phyloP scores from a whole-genome alignment of 1,140 invertebrate genomes.

The Solenopsis fugax region DNA sequence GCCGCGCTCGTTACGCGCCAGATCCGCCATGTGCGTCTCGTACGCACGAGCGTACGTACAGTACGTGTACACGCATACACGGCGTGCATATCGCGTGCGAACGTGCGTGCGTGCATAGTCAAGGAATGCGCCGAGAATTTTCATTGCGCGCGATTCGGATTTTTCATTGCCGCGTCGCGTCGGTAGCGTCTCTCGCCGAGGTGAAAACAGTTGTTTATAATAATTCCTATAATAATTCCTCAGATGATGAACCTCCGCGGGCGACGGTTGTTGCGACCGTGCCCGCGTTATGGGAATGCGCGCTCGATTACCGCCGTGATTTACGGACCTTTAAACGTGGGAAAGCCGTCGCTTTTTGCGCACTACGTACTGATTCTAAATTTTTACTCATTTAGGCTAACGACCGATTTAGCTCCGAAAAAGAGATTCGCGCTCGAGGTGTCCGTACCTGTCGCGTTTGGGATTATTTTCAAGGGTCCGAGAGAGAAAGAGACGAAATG shows the following conservation, averaged over 20 bases:
- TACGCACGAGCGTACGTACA: neutral
- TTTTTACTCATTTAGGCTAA: conserved; percentile 50
- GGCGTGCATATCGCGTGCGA: neutral
- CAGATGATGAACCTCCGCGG: conserved; percentile 22
- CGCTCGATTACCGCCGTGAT: conserved; percentile 44
- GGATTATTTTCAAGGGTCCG: neutral
- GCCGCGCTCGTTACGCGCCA: conserved; percentile 38
- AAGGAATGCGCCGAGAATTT: conserved; percentile 40
- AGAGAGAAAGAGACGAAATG: neutral
- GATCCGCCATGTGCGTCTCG: neutral
- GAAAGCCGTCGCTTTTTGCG: conserved; percentile 37
- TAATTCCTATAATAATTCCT: conserved; percentile 16
- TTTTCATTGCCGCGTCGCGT: conserved; percentile 28
- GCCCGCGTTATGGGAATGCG: conserved; percentile 37
- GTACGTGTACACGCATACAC: neutral
- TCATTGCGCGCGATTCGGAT: conserved; percentile 27
- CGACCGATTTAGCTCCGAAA: conserved; percentile 21
- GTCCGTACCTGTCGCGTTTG: neutral
- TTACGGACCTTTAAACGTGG: conserved; percentile 53
- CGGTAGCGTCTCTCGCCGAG: conserved; percentile 30
- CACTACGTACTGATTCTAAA: conserved; percentile 30
- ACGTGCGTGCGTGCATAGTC: neutral
- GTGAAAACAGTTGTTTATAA: conserved; percentile 58
- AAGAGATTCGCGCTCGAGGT: neutral
- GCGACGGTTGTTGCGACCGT: conserved; percentile 27